Conservation (phyloP, 2,888 invertebrate genomes). For the Andrena camellia region DNA sequence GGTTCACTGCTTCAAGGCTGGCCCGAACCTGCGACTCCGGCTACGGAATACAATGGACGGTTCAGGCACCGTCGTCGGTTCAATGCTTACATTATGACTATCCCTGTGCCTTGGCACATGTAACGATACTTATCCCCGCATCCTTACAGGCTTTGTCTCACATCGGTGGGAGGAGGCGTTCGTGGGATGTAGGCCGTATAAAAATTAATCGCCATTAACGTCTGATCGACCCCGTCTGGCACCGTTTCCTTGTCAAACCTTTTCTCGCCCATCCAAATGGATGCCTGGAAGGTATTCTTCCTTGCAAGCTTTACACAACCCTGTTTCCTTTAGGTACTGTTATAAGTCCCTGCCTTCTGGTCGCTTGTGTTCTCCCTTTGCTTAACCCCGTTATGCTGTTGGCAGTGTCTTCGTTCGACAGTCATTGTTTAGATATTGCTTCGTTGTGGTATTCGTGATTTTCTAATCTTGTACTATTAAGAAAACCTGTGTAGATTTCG, state of each 20-base stretch:
- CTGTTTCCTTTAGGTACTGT: too few species aligned
- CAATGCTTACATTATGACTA: conserved; percentile 78
- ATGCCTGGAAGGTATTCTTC: not conserved
- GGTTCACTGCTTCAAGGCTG: conserved; percentile 80
- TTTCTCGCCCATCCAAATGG: not conserved
- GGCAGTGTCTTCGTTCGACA: too few species aligned
- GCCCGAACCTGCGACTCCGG: conserved; percentile 78
- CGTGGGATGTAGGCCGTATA: conserved; percentile 48
- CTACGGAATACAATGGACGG: conserved; percentile 79
- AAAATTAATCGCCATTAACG: conserved; percentile 67
- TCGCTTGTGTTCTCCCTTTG: too few species aligned
- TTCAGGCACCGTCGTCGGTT: conserved; percentile 76
- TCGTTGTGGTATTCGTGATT: not conserved
- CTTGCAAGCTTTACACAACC: not conserved
- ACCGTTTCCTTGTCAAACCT: not conserved
- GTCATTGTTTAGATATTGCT: not conserved
- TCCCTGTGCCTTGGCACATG: conserved; percentile 74
- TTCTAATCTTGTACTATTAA: not conserved
- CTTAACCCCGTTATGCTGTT: too few species aligned
- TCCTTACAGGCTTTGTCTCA: conserved; percentile 77
- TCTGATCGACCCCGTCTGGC: conserved; percentile 14
- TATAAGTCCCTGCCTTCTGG: too few species aligned
- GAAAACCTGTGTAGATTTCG: conserved; percentile 14
- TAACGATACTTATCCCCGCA: conserved; percentile 77
- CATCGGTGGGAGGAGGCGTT: conserved; percentile 51